Conservation (phyloP, 2,888 invertebrate genomes). For the Drosophila siamana region DNA sequence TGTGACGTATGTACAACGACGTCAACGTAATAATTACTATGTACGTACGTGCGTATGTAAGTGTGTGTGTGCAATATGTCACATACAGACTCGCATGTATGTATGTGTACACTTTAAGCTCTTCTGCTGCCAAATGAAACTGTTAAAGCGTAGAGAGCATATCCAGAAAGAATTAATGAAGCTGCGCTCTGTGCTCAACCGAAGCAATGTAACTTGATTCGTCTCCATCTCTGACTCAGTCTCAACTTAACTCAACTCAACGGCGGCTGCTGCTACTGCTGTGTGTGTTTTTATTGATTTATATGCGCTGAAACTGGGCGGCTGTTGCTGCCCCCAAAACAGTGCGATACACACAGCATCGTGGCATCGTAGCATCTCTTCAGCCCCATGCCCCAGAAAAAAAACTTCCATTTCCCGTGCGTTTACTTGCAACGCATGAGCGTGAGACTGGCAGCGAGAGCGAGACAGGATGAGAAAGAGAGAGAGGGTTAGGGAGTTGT, state of each 20-base stretch:
- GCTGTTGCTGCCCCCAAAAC: slow-evolving; percentile 76
- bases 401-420: slow-evolving; percentile 70
- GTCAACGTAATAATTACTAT: slow-evolving; percentile 54
- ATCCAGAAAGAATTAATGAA: slow-evolving; percentile 54
- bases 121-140: slow-evolving; percentile 39
- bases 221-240: slow-evolving; percentile 1
- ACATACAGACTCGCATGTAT: neutral
- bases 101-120: slow-evolving; percentile 39
- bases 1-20: slow-evolving; percentile 49
- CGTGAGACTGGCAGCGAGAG: slow-evolving; percentile 20
- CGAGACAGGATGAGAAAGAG: too few species aligned
- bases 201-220: slow-evolving; percentile 30
- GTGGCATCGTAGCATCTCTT: slow-evolving; percentile 34
- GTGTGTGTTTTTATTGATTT: slow-evolving; percentile 80
- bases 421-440: slow-evolving; percentile 59
- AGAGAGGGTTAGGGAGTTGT: slow-evolving; percentile 9
- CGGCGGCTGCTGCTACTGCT: slow-evolving; percentile 42
- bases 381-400: slow-evolving; percentile 23
- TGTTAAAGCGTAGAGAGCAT: slow-evolving; percentile 50
- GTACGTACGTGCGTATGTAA: slow-evolving; percentile 6
- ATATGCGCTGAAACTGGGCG: slow-evolving; percentile 69
- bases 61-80: slow-evolving; percentile 4
- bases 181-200: slow-evolving; percentile 45
- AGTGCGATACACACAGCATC: slow-evolving; percentile 30
- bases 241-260: slow-evolving; percentile 6